Evolutionary conservation across 2,797 vertebrate genomes (phyloP).

Genomic region (Chelon labrosus): DNA sequence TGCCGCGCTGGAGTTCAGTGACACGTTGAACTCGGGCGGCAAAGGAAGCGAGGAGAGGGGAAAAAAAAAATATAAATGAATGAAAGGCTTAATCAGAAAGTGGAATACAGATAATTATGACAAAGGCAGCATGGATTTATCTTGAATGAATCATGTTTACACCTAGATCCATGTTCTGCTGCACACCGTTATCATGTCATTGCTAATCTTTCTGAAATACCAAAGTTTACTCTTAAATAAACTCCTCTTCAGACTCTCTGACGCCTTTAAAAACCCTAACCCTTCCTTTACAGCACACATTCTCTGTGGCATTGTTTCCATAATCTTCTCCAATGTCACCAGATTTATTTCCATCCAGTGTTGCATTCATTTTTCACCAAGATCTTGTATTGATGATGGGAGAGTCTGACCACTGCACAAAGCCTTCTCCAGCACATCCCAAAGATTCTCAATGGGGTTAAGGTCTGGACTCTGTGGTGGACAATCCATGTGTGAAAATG

Average conservation of each 20-base stretch:
- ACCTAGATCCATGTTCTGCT: constrained; percentile 20
- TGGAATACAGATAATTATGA: constrained; percentile 17
- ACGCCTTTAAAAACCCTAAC: too few species aligned
- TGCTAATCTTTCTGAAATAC: constrained; percentile 22
- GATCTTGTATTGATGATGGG: too few species aligned
- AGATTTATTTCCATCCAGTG: too few species aligned
- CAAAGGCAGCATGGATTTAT: constrained; percentile 34
- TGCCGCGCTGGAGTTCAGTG: constrained; percentile 39
- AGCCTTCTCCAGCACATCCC: too few species aligned
- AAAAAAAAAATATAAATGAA: constrained; percentile 45
- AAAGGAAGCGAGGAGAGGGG: constrained; percentile 20
- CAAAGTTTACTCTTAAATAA: constrained; percentile 2
- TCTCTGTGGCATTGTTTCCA: too few species aligned
- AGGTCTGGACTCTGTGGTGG: too few species aligned
- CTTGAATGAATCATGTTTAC: constrained; percentile 39
- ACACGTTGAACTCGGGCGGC: constrained; percentile 36
- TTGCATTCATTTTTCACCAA: too few species aligned
- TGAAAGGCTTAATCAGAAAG: constrained; percentile 34
- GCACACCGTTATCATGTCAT: constrained; percentile 32
- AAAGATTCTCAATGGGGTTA: too few species aligned
- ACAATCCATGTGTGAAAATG: too few species aligned
- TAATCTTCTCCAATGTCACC: too few species aligned
- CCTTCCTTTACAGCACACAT: too few species aligned
- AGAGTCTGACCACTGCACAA: too few species aligned
- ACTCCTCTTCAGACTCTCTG: background rate